These are phyloP conservation scores for Pogonophryne albipinna DNA, from an alignment of 2,797 vertebrate genomes.

Conservation along the genomic window DNA sequence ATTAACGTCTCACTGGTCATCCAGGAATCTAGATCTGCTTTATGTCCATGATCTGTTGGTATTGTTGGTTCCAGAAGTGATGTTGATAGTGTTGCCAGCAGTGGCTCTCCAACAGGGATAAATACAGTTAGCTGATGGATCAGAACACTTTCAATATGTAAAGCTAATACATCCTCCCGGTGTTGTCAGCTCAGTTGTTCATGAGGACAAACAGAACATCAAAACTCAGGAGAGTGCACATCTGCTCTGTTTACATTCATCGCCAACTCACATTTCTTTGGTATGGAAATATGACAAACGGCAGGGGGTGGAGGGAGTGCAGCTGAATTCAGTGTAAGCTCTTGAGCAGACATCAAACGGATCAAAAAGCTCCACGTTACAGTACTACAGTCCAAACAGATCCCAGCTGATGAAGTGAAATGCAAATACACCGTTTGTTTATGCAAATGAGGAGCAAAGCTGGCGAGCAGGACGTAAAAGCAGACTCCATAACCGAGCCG, in stretches of 20 bases:
- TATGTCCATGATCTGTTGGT: slow-evolving; percentile 63
- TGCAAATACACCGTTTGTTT: slow-evolving; percentile 69
- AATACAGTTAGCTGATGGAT: not conserved
- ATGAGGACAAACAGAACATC: slow-evolving; percentile 31
- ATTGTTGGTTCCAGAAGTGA: slow-evolving; percentile 52
- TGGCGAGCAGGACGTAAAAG: slow-evolving; percentile 40
- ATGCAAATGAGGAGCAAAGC: slow-evolving; percentile 66
- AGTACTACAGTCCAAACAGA: slow-evolving; percentile 42
- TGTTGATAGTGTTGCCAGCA: slow-evolving; percentile 29
- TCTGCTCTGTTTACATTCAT: slow-evolving; percentile 35
- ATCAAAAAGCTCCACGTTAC: slow-evolving; percentile 42
- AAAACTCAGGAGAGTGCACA: slow-evolving; percentile 29
- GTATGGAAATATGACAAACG: slow-evolving; percentile 45
- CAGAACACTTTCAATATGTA: slow-evolving; percentile 19
- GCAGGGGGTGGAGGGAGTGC: slow-evolving; percentile 18
- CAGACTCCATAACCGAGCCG: slow-evolving; percentile 43
- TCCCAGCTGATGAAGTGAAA: slow-evolving; percentile 58
- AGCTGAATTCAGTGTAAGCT: slow-evolving; percentile 26
- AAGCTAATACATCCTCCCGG: slow-evolving; percentile 13
- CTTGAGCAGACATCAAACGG: slow-evolving; percentile 38
- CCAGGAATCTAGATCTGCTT: slow-evolving; percentile 63
- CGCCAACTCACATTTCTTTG: slow-evolving; percentile 46
- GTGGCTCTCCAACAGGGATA: slow-evolving; percentile 10
- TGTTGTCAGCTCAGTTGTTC: slow-evolving; percentile 40
- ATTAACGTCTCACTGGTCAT: slow-evolving; percentile 31